phyloP scores from a whole-genome alignment of 2,113 vertebrate species.

The Zosterops hypoxanthus region DNA sequence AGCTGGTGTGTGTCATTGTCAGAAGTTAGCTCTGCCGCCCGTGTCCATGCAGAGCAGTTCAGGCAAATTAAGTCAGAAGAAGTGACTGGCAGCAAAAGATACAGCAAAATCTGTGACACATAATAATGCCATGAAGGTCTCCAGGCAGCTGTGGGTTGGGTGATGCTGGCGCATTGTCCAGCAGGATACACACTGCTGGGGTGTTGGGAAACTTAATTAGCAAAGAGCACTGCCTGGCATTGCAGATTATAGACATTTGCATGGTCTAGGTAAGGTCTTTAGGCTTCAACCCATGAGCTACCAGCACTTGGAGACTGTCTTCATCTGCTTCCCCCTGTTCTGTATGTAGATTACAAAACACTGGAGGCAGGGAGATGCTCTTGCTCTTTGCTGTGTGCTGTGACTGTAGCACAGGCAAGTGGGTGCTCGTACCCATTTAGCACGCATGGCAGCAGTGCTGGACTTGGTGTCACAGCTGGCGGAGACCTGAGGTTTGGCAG shows the following conservation, averaged over 20 bases:
- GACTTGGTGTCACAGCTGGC: neutral
- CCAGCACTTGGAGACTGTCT: neutral
- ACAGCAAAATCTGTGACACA: neutral
- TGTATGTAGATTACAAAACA: neutral
- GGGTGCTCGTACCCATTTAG: accelerated
- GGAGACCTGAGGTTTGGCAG: neutral
- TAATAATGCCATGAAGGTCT: neutral
- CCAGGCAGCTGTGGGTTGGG: neutral
- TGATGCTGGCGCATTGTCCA: neutral
- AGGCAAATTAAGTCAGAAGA: neutral
- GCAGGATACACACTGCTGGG: neutral
- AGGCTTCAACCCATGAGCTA: neutral
- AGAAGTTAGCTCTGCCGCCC: neutral
- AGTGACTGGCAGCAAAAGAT: neutral
- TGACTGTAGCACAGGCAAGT: neutral
- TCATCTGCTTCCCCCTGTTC: neutral
- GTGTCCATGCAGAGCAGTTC: neutral
- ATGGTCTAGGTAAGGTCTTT: neutral
- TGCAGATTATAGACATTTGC: neutral
- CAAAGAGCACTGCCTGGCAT: neutral
- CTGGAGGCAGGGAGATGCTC: neutral
- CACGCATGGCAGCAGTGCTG: neutral
- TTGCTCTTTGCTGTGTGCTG: neutral
- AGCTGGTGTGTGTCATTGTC: neutral
- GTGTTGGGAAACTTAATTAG: neutral